These are phyloP conservation scores for Phainopepla nitens DNA, from an alignment of 2,113 vertebrate species.

Conservation along the genomic window DNA sequence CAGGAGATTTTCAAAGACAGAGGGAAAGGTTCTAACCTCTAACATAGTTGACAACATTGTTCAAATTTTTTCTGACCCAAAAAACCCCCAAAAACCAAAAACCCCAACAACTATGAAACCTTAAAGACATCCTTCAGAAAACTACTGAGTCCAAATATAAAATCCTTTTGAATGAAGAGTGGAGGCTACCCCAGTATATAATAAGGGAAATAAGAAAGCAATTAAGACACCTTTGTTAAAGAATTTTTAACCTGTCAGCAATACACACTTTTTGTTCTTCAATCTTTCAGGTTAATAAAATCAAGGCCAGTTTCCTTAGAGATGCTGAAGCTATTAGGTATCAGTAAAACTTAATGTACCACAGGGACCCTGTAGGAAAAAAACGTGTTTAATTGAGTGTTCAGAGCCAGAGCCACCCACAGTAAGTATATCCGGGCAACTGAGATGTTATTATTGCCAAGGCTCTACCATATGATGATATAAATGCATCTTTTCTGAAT, in stretches of 20 bases:
- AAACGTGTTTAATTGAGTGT: conserved; percentile 56
- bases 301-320: conserved; percentile 52
- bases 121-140: background rate
- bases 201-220: conserved; percentile 22
- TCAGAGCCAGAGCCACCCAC: conserved; percentile 47
- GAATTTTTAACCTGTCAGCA: conserved; percentile 63
- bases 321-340: conserved; percentile 57
- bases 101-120: background rate
- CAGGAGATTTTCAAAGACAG: background rate
- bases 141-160: background rate
- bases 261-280: conserved; percentile 44
- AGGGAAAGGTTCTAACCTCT: conserved; percentile 2
- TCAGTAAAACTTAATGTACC: conserved; percentile 64
- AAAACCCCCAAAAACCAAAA: accelerated
- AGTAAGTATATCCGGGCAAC: conserved; percentile 45
- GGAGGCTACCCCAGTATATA: background rate
- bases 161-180: background rate
- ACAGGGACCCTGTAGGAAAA: conserved; percentile 21
- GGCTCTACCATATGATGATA: background rate
- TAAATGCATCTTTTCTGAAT: conserved; percentile 36
- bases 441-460: conserved; percentile 54
- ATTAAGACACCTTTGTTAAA: conserved; percentile 52
- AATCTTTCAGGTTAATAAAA: conserved; percentile 61
- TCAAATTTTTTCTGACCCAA: background rate
- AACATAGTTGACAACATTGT: background rate